These are phyloP conservation scores for rat (Rattus norvegicus) DNA, from an alignment of 2,113 vertebrate genomes.

Conservation along the genomic window GRCr8 NC_086028.1:9467501-9468000, in stretches of 20 bases:
- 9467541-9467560: constrained; percentile 82
- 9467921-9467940: too few relatives aligned
- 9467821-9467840: background rate
- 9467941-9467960: background rate
- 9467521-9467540: constrained; percentile 84
- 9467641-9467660: background rate
- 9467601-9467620: constrained; percentile 32
- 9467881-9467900: background rate
- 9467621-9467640: constrained; percentile 66
- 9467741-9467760: constrained; percentile 59
- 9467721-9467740: constrained; percentile 65
- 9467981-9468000: too few relatives aligned
- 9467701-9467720: constrained; percentile 47
- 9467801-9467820: background rate
- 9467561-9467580: constrained; percentile 76
- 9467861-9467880: background rate
- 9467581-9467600: constrained; percentile 68
- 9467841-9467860: background rate
- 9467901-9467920: too few relatives aligned
- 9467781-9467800: constrained; percentile 35
- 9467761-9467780: constrained; percentile 36
- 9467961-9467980: background rate
- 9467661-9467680: constrained; percentile 72
- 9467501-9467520: constrained; percentile 82
- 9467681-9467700: constrained; percentile 59